Evolutionary conservation across 2,888 invertebrate species (phyloP), one percentile per base, ranked within the genome.

Genomic region (Cryptops parisi): DNA sequence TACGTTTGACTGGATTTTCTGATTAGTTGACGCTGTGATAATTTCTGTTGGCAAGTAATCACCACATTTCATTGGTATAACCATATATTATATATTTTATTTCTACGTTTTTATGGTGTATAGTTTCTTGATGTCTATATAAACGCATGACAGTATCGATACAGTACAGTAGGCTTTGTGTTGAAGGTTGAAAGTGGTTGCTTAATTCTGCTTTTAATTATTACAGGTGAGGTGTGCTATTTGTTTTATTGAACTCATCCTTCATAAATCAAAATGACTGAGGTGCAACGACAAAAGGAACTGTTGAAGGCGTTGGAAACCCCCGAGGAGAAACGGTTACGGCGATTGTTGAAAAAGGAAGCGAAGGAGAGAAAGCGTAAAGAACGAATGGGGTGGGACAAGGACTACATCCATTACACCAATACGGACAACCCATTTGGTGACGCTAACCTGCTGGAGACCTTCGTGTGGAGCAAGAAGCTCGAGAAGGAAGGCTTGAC

Each of bases 341-440:
- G 97, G 21, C 77, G 97, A 43, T 70, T 97, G 41, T 77, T 77
- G 52, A 97, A 96, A 64, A 97, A 96, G 68, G 84, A 88, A 66
- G 82, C 81, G 0, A 96, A 96, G 64, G 91, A 93, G 68, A 76
- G 85, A 1, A 68, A 66, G 53, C 72, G 89, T 1, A 85, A 91
- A 53, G 86, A 90, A 67, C 76, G 88, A 59, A 93, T 94, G 91
- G 94, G 94, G 4, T 94, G 93, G 94, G 94, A 94, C 68, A 88
- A 84, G 59, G 94, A 96, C 68, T 93, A 93, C 67, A 78, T 93
- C 57, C 90, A 91, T 64, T 98, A 97, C 65, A 96, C 97, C 0
- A 94, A 98, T 69, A 85, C 87, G 50, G 96, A 98, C 69, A 98
- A 98, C 72, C 98, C 98, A 0, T 98, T 97, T 69, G 97, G 97